Conservation (phyloP, 2,113 vertebrate species). For the Entelurus aequoreus region DNA sequence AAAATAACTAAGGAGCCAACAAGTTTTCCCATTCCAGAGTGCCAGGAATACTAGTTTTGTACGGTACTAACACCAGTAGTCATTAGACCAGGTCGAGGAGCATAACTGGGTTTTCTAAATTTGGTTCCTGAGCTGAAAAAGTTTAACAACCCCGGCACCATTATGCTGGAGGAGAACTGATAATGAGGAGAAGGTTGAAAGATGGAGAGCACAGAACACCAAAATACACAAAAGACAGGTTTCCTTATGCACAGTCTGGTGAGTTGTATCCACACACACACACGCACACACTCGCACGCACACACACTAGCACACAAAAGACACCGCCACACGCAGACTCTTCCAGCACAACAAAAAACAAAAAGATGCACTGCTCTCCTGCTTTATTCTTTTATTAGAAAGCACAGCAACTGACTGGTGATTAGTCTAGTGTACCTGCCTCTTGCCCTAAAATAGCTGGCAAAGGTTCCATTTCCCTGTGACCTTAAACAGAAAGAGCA, state of each 20-base stretch:
- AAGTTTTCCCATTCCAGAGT: conserved; percentile 15
- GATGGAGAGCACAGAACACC: conserved; percentile 17
- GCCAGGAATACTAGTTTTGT: conserved; percentile 31
- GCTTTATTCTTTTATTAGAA: conserved; percentile 35
- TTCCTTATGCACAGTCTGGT: conserved; percentile 26
- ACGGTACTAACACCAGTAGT: conserved; percentile 28
- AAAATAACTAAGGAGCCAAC: conserved; percentile 16
- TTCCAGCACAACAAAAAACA: conserved; percentile 39
- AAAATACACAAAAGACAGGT: conserved; percentile 39
- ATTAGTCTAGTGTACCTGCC: no score
- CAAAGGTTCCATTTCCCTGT: no score
- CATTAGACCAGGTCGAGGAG: conserved; percentile 45
- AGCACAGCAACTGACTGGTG: background rate
- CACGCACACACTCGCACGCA: background rate
- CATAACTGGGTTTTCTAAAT: conserved; percentile 52
- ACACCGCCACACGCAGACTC: conserved; percentile 9
- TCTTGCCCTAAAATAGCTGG: no score
- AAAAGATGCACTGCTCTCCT: conserved; percentile 44
- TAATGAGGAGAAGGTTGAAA: conserved; percentile 59
- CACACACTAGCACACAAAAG: background rate
- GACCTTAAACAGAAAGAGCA: no score
- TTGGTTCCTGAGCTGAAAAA: conserved; percentile 44
- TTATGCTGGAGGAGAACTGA: conserved; percentile 51
- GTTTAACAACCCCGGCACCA: conserved; percentile 49
- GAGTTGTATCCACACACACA: conserved; percentile 26